Conservation (phyloP, 2,888 invertebrate species). For the Merodon equestris region DNA sequence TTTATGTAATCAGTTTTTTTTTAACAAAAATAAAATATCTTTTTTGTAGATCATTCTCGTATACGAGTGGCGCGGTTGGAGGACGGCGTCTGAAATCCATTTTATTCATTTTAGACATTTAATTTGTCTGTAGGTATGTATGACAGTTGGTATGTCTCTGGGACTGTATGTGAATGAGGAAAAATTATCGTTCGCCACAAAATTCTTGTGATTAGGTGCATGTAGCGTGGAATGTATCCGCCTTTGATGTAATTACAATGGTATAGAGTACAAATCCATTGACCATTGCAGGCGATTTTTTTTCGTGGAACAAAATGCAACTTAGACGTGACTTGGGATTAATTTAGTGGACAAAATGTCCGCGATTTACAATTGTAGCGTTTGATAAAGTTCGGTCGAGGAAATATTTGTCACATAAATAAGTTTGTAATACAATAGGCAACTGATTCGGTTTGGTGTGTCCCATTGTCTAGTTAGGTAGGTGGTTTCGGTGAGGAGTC, state of each 20-base stretch:
- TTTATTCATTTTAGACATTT: constrained; percentile 49
- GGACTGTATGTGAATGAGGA: constrained; percentile 7
- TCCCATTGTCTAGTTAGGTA: constrained; percentile 38
- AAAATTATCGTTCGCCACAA: constrained; percentile 43
- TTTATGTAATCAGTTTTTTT: constrained; percentile 59
- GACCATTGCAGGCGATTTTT: neutral
- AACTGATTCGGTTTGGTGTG: constrained; percentile 42
- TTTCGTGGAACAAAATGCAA: constrained; percentile 9
- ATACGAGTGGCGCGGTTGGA: constrained; percentile 14
- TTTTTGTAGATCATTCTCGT: constrained; percentile 52
- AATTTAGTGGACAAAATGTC: constrained; percentile 51
- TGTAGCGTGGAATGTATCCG: constrained; percentile 59
- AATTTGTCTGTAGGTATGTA: neutral
- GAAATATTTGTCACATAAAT: constrained; percentile 61
- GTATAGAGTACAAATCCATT: neutral
- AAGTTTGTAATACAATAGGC: constrained; percentile 33
- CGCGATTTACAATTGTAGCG: constrained; percentile 35
- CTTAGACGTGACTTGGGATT: constrained; percentile 53
- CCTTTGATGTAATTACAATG: constrained; percentile 59
- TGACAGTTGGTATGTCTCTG: neutral
- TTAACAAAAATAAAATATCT: constrained; percentile 54
- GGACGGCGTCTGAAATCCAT: constrained; percentile 50
- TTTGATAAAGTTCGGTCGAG: constrained; percentile 40
- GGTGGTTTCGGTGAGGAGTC: constrained; percentile 9
- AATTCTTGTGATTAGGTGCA: constrained; percentile 63